Percentiles rank a stretch among this genome's conserved stretches.
These are phyloP conservation scores for Cyanoramphus novaezelandiae DNA, from an alignment of 2,113 vertebrate species.

Conservation along the genomic window DNA sequence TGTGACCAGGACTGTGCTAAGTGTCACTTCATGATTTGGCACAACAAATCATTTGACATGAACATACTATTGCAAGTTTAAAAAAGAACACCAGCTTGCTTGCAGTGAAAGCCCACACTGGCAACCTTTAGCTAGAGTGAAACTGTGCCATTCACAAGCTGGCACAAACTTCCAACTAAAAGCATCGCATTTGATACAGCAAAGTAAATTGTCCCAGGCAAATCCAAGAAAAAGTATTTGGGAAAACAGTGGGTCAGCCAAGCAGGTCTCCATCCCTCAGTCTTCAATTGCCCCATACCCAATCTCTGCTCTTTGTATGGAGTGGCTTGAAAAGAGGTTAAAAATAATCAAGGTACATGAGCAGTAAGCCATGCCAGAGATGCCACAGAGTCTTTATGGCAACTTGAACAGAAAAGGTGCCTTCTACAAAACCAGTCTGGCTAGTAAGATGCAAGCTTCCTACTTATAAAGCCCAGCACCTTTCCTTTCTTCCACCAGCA, in stretches of 20 bases:
- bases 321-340: neutral
- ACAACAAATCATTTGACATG: neutral
- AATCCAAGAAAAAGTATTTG: neutral
- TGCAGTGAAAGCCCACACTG: neutral
- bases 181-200: neutral
- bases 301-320: neutral
- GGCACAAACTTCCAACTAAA: neutral
- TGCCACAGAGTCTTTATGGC: neutral
- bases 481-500: neutral
- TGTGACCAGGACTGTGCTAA: neutral
- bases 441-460: neutral
- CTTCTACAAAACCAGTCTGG: neutral
- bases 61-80: neutral
- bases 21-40: neutral
- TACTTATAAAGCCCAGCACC: neutral
- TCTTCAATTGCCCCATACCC: neutral
- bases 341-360: neutral
- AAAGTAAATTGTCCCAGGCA: neutral
- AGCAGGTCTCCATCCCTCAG: neutral
- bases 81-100: constrained; percentile 4
- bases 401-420: neutral
- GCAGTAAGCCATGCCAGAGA: neutral
- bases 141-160: neutral
- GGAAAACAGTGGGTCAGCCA: neutral
- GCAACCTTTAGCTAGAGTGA: neutral